Conservation (phyloP, 92 coral and sea anemone genomes). For the Phenganax stokvisi region DNA sequence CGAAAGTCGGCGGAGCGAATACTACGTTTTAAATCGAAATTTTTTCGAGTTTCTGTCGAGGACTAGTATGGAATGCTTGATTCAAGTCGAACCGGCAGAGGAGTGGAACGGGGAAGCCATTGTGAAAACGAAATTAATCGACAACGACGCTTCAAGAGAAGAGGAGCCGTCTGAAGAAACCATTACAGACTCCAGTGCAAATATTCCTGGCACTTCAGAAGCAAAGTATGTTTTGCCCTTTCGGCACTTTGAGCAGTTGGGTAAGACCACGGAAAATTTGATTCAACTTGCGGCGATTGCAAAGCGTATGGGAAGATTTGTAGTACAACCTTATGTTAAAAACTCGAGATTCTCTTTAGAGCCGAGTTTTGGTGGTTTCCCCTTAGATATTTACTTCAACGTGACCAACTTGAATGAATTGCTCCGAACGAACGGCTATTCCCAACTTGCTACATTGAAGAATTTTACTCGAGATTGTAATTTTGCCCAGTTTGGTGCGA, state of each 20-base stretch:
- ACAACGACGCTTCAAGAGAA: neutral
- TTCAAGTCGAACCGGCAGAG: constrained; percentile 31
- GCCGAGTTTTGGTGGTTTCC: constrained; percentile 60
- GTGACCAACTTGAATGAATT: constrained; percentile 60
- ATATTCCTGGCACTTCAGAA: neutral
- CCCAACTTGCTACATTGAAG: constrained; percentile 55
- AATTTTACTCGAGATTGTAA: constrained; percentile 61
- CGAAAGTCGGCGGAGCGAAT: constrained; percentile 22
- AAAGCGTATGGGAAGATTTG: constrained; percentile 54
- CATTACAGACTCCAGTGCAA: neutral
- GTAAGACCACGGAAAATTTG: constrained; percentile 92
- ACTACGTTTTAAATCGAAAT: constrained; percentile 13
- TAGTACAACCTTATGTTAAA: constrained; percentile 79
- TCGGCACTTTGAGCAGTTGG: constrained; percentile 88
- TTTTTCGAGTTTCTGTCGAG: constrained; percentile 15
- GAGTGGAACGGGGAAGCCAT: constrained; percentile 17
- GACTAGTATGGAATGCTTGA: constrained; percentile 27
- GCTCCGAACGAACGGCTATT: constrained; percentile 52
- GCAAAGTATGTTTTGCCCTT: constrained; percentile 65
- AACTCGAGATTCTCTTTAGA: constrained; percentile 92
- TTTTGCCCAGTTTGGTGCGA: constrained; percentile 11
- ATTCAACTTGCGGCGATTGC: constrained; percentile 85
- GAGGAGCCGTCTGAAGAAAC: neutral
- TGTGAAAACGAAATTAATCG: constrained; percentile 22
- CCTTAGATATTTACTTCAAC: constrained; percentile 72